A percentile compares a stretch with the other conserved stretches of the same genome.
Evolutionary conservation across 2,113 vertebrate genomes (phyloP).

Genomic region (Desmodus rotundus): DNA sequence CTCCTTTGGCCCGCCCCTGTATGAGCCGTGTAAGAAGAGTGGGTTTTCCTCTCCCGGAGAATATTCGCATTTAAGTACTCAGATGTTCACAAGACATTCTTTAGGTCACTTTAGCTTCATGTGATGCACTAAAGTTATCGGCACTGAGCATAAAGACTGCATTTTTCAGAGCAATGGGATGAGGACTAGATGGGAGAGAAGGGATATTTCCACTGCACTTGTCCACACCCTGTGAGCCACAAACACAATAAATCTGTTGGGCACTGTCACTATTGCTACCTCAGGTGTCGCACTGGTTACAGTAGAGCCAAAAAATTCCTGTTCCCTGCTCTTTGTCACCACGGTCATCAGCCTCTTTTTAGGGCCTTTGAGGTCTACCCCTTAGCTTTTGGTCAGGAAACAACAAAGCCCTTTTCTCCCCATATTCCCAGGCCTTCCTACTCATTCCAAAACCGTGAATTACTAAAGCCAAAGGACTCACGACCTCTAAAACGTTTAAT

Average conservation of each 20-base stretch:
- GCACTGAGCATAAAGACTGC: background rate
- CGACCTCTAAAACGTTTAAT: background rate
- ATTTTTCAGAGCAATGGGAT: background rate
- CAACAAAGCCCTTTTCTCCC: background rate
- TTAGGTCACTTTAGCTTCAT: background rate
- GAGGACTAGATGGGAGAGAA: background rate
- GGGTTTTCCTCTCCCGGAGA: background rate
- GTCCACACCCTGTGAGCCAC: background rate
- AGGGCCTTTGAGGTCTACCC: background rate
- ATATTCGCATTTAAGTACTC: background rate
- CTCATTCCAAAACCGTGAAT: background rate
- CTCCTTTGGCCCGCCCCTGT: background rate
- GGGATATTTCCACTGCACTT: background rate
- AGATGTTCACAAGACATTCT: background rate
- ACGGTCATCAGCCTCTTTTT: background rate
- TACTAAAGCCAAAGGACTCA: background rate
- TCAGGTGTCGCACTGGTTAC: background rate
- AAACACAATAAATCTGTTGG: background rate
- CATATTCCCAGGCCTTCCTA: background rate
- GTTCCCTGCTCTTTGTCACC: background rate
- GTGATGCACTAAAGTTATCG: background rate
- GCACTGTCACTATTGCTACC: background rate
- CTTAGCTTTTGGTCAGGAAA: conserved; percentile 2
- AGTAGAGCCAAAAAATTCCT: background rate
- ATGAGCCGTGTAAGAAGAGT: background rate